Conservation (phyloP, 2,888 invertebrate species). For the Acleris sparsana region DNA sequence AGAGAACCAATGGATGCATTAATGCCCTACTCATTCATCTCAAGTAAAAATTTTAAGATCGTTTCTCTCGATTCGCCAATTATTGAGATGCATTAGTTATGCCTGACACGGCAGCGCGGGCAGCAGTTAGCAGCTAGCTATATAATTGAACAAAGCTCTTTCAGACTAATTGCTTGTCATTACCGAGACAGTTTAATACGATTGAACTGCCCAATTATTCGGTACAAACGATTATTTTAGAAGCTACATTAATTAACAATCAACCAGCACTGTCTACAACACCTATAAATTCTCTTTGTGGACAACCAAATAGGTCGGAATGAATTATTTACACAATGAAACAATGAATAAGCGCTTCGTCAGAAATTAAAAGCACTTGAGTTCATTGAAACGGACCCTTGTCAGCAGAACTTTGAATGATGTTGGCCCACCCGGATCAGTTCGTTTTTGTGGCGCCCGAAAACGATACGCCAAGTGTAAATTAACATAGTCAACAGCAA, state of each 20-base stretch:
- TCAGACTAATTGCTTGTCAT: constrained; percentile 17
- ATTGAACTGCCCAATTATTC: constrained; percentile 28
- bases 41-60: no score
- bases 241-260: constrained; percentile 34
- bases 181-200: constrained; percentile 19
- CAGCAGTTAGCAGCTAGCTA: no score
- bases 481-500: constrained; percentile 48
- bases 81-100: no score
- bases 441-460: constrained; percentile 51
- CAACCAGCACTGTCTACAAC: constrained; percentile 27
- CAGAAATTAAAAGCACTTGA: constrained; percentile 57
- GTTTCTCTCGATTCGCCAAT: no score
- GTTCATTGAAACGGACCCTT: constrained; percentile 55
- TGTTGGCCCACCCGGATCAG: constrained; percentile 52
- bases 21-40: no score
- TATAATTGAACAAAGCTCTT: constrained; percentile 5
- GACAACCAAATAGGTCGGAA: constrained; percentile 35
- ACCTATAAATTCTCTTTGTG: constrained; percentile 41
- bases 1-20: no score
- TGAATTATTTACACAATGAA: constrained; percentile 45
- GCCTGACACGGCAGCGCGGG: no score
- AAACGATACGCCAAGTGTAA: constrained; percentile 47
- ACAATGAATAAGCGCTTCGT: constrained; percentile 47
- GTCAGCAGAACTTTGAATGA: constrained; percentile 54
- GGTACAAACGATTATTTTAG: constrained; percentile 24